Base-by-base conservation (phyloP, 1,140 invertebrate species). In the Neodiprion pinetum region DNA sequence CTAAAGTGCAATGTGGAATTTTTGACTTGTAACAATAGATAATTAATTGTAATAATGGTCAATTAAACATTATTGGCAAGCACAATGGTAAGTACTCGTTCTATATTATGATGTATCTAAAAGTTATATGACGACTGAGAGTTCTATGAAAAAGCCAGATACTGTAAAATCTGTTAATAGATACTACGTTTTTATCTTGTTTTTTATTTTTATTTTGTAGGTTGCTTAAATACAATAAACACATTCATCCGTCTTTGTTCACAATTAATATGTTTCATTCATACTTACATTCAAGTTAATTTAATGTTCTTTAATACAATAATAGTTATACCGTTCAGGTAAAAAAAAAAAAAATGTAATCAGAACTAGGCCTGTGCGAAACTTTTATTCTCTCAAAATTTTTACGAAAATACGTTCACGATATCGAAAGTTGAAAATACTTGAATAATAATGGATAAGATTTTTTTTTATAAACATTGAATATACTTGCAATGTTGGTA, bases 101-200 rank as follows among this genome's bases (percentile, higher is more conserved):
- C 28, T 40, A 40, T 40, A 40, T 40, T 40, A 40, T 40, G 5
- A 40, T 40, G 28, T 1, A 5, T 40, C 2, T 40, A 40, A 40
- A 40, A 40, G 28, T 40, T 40, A 40, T 40, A 40, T 40, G 28
- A 40, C 28, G 28, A 40, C 28, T 40, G 5, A 3, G 28, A 40
- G 28, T 1, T 40, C 28, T 40, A 40, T 40, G 28, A 40, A 40
- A 40, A 40, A 40, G 28, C 28, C 1, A 40, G 5, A 40, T 83
- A 85, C 83, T 82, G 81, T 82, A 81, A 84, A 85, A 84, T 87
- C 80, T 82, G 75, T 84, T 79, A 82, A 87, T 80, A 86, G 82
- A 80, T 77, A 80, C 80, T 80, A 78, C 3, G 12, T 48, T 17
- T 71, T 65, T 71, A 17, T 50, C 78, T 80, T 75, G 71, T 78